Evolutionary conservation across 2,888 invertebrate genomes (phyloP).

Genomic region (Drosophila testacea): DNA sequence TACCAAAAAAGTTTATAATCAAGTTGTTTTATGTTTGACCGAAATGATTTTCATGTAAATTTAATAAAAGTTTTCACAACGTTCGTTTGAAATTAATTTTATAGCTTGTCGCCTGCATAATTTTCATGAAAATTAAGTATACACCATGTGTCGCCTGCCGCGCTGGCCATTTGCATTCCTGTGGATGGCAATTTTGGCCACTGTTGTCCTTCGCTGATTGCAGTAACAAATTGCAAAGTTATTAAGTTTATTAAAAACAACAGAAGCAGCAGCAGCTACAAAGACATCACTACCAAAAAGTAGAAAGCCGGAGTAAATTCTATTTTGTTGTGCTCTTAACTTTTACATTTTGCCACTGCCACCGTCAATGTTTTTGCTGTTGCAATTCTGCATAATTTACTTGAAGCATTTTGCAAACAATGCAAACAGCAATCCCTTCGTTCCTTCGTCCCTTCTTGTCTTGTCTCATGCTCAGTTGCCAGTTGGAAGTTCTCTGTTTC

Average conservation of each 20-base stretch:
- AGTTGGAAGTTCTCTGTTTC: constrained; percentile 35
- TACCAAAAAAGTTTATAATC: not conserved
- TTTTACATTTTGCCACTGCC: constrained; percentile 54
- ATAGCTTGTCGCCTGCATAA: constrained; percentile 64
- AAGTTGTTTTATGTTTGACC: constrained; percentile 15
- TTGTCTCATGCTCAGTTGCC: constrained; percentile 10
- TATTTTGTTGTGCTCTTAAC: constrained; percentile 71
- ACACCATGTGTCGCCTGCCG: constrained; percentile 68
- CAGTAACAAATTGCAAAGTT: constrained; percentile 74
- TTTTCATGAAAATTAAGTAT: constrained; percentile 58
- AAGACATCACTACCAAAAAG: constrained; percentile 55
- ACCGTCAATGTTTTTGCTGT: constrained; percentile 18
- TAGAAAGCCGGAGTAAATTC: constrained; percentile 56
- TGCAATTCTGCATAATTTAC: constrained; percentile 77
- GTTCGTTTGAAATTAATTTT: constrained; percentile 58
- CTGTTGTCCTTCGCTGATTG: constrained; percentile 64
- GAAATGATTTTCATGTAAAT: constrained; percentile 32
- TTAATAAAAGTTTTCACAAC: constrained; percentile 24
- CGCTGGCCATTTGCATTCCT: constrained; percentile 62
- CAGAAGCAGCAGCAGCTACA: constrained; percentile 55
- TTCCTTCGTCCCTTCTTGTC: not conserved
- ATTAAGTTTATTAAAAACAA: constrained; percentile 77
- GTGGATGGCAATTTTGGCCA: constrained; percentile 36
- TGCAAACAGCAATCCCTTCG: constrained; percentile 44
- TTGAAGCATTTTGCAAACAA: constrained; percentile 71